Evolutionary conservation across 1,140 invertebrate genomes (phyloP).

Genomic region (Drosophila orena): DNA sequence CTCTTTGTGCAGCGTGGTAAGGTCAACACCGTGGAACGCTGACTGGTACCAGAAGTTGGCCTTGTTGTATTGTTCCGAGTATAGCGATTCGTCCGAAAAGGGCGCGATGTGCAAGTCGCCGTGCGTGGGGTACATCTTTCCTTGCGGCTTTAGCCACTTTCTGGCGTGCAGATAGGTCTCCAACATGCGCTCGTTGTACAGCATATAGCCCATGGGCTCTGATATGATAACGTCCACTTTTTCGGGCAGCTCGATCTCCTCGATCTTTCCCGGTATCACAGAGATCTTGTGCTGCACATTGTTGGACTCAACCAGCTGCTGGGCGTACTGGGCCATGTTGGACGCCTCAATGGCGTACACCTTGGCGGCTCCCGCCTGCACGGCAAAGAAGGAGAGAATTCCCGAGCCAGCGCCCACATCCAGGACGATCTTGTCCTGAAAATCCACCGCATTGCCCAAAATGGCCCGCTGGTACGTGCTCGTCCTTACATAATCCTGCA

Average conservation of each 20-base stretch:
- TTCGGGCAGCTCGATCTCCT: conserved; percentile 98
- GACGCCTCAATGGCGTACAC: conserved; percentile 99
- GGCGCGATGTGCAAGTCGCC: conserved; percentile 99
- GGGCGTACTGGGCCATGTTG: conserved; percentile 98
- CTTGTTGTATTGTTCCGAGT: conserved; percentile 99
- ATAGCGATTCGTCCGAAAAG: conserved; percentile 98
- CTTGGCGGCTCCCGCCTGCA: conserved; percentile 97
- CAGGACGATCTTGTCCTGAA: conserved; percentile 93
- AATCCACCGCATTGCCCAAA: conserved; percentile 94
- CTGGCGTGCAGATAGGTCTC: conserved; percentile 99
- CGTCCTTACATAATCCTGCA: conserved; percentile 99
- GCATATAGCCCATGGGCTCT: conserved; percentile 99
- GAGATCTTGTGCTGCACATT: conserved; percentile 94
- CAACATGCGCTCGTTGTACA: conserved; percentile 99
- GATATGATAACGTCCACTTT: conserved; percentile 98
- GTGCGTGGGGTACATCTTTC: conserved; percentile 98
- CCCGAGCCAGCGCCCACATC: conserved; percentile 99
- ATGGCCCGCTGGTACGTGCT: conserved; percentile 99
- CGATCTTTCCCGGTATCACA: conserved; percentile 99
- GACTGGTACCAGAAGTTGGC: conserved; percentile 99
- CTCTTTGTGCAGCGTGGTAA: conserved; percentile 94
- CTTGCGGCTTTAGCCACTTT: conserved; percentile 97
- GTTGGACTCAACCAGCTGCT: conserved; percentile 96
- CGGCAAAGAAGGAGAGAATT: conserved; percentile 99
- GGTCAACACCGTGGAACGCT: conserved; percentile 98